phyloP scores from a whole-genome alignment of 2,113 vertebrate species.

The Myocastor coypus region DNA sequence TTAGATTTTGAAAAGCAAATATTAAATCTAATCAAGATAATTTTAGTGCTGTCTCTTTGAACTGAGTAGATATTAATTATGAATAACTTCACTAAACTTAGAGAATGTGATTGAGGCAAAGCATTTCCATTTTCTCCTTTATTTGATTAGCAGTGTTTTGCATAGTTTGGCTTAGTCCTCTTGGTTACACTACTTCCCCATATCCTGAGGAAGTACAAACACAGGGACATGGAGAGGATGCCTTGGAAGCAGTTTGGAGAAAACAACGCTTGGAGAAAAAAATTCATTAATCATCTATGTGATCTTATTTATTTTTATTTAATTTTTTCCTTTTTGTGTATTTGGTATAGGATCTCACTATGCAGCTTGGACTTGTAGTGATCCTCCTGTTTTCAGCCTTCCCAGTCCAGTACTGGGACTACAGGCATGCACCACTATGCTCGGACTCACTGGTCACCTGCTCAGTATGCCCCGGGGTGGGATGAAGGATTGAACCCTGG shows the following conservation, averaged over 20 bases:
- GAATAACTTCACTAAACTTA: slow-evolving; percentile 1
- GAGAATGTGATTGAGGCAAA: slow-evolving; percentile 11
- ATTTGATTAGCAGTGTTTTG: background rate
- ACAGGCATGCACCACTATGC: too few relatives aligned
- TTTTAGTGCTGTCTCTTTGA: slow-evolving; percentile 28
- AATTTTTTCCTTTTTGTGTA: too few relatives aligned
- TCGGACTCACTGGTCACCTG: too few relatives aligned
- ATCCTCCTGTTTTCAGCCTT: too few relatives aligned
- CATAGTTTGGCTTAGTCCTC: background rate
- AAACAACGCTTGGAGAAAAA: background rate
- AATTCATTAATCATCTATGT: background rate
- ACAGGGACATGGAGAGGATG: background rate
- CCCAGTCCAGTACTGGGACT: too few relatives aligned
- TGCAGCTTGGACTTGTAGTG: too few relatives aligned
- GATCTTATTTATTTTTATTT: background rate
- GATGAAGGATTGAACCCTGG: too few relatives aligned
- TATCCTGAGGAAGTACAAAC: background rate
- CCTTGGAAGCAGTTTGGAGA: background rate
- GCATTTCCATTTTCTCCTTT: slow-evolving; percentile 10
- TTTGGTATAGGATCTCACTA: too few relatives aligned
- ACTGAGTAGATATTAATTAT: background rate
- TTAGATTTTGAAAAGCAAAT: slow-evolving; percentile 52
- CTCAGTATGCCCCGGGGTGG: too few relatives aligned
- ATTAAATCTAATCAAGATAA: slow-evolving; percentile 40
- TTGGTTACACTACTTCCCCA: background rate